Percentiles rank a stretch among this genome's conserved stretches.
phyloP scores from a whole-genome alignment of 1,140 invertebrate species.

The Drosophila pectinifera region DNA sequence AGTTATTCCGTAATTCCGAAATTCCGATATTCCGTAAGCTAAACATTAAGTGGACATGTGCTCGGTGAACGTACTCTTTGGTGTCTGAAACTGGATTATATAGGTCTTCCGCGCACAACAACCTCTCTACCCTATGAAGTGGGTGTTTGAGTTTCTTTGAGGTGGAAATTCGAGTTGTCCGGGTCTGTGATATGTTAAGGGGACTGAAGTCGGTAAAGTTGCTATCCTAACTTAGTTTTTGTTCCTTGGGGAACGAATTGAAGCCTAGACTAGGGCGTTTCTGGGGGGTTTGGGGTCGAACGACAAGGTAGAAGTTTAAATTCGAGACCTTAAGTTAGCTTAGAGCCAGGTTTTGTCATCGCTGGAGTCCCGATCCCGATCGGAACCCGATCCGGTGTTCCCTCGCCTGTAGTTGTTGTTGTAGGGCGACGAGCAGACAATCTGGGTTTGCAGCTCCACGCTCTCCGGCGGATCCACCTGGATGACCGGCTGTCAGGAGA shows the following conservation, averaged over 20 bases:
- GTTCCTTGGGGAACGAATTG: slow-evolving; percentile 36
- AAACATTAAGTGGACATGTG: slow-evolving; percentile 6
- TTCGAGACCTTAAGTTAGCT: slow-evolving; percentile 61
- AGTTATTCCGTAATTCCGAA: not conserved
- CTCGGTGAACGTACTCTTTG: not conserved
- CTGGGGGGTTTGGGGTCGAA: not conserved
- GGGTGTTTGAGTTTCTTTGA: not conserved
- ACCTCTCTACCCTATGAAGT: not conserved
- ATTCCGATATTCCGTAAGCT: not conserved
- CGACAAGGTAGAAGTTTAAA: slow-evolving; percentile 46
- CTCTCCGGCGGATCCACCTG: slow-evolving; percentile 35
- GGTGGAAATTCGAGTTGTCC: slow-evolving; percentile 16
- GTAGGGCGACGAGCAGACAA: slow-evolving; percentile 52
- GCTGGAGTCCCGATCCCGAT: slow-evolving; percentile 16
- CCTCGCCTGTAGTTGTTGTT: slow-evolving; percentile 69
- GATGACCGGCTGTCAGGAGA: slow-evolving; percentile 62
- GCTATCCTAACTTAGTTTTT: slow-evolving; percentile 23
- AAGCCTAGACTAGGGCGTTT: slow-evolving; percentile 14
- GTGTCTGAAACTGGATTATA: not conserved
- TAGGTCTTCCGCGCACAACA: slow-evolving; percentile 17
- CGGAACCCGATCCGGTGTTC: slow-evolving; percentile 30
- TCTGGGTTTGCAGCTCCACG: slow-evolving; percentile 56
- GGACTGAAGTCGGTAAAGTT: slow-evolving; percentile 1
- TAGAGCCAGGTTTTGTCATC: slow-evolving; percentile 82
- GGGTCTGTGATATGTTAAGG: slow-evolving; percentile 20